A percentile compares a stretch with the other conserved stretches of the same genome.
Conservation (phyloP, 2,797 vertebrate genomes). For the Pelochelys cantorii region DNA sequence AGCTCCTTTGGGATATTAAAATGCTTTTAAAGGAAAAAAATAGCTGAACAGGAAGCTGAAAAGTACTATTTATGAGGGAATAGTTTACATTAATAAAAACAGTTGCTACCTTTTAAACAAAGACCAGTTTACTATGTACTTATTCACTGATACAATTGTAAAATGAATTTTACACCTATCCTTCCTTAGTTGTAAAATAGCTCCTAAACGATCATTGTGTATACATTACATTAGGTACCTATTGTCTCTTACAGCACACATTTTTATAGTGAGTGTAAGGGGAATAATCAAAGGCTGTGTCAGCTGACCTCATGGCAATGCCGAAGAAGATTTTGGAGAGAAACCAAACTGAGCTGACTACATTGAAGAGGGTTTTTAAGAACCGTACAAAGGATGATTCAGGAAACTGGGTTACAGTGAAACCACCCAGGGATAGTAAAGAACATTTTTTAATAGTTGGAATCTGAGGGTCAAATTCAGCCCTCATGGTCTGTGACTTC, state of each 20-base stretch:
- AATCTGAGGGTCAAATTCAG: not conserved
- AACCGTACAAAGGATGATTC: not conserved
- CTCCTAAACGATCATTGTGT: not conserved
- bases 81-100: not conserved
- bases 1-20: not conserved
- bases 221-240: not conserved
- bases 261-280: not conserved
- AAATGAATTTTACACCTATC: not conserved
- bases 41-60: not conserved
- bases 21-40: not conserved
- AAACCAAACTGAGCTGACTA: not conserved
- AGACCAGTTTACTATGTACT: fast-evolving
- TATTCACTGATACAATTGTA: not conserved
- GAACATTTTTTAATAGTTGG: not conserved
- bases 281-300: not conserved
- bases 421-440: not conserved
- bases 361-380: not conserved
- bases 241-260: not conserved
- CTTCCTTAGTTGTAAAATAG: not conserved
- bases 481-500: not conserved
- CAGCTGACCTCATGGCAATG: not conserved
- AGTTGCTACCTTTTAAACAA: not conserved
- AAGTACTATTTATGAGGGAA: fast-evolving
- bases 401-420: not conserved
- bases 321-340: not conserved